Conservation (phyloP, 2,797 vertebrate genomes). For the Pelochelys cantorii region DNA sequence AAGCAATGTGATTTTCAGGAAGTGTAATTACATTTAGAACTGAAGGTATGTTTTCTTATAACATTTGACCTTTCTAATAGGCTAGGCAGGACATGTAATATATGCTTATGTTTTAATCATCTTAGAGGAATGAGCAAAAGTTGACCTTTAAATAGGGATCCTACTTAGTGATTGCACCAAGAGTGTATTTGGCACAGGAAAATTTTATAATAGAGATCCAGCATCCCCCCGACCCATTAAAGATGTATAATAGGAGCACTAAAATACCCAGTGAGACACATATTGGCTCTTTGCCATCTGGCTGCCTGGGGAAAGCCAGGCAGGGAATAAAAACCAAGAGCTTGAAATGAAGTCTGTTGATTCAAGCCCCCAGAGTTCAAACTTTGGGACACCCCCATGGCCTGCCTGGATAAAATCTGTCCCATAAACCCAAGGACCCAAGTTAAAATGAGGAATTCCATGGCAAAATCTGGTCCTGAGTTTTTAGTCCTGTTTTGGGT, state of each 20-base stretch:
- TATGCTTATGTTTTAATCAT: slow-evolving; percentile 74
- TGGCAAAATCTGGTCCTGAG: background rate
- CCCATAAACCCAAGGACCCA: background rate
- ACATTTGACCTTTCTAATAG: slow-evolving; percentile 78
- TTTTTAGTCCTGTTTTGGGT: background rate
- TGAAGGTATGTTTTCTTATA: slow-evolving; percentile 69
- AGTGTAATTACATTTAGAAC: slow-evolving; percentile 68
- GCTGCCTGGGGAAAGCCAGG: background rate
- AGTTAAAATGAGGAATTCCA: background rate
- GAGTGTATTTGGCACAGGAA: slow-evolving; percentile 49
- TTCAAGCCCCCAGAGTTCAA: background rate
- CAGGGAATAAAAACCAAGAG: background rate
- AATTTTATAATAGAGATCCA: slow-evolving; percentile 33
- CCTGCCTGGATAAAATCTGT: background rate
- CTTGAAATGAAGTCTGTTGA: background rate
- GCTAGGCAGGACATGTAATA: slow-evolving; percentile 69
- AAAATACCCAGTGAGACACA: background rate
- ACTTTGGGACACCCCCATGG: background rate
- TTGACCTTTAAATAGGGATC: slow-evolving; percentile 71
- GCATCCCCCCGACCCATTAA: background rate
- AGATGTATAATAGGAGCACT: slow-evolving; percentile 25
- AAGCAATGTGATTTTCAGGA: slow-evolving; percentile 65
- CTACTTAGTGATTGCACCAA: slow-evolving; percentile 49
- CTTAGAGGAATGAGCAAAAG: slow-evolving; percentile 71
- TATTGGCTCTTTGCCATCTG: background rate